Evolutionary conservation across 1,140 invertebrate species (phyloP).

Genomic region (Drosophila sp.): DNA sequence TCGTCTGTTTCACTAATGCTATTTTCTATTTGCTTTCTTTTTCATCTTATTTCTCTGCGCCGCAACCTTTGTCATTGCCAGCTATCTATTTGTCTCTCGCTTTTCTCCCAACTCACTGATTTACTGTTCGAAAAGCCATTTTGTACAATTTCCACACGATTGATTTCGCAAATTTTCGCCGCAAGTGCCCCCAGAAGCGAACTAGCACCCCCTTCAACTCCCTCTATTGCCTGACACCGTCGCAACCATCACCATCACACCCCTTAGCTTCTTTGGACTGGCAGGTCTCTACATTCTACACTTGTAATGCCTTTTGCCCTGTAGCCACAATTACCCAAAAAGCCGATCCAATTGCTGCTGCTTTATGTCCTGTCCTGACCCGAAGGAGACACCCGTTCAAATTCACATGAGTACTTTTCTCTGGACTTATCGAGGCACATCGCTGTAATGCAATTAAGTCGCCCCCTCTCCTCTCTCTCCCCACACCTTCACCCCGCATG

Average conservation of each 20-base stretch:
- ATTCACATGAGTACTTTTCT: conserved; percentile 33
- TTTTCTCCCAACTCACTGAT: conserved; percentile 43
- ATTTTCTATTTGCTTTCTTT: conserved; percentile 33
- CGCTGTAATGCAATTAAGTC: conserved; percentile 78
- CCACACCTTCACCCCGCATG: conserved; percentile 51
- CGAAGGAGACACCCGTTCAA: conserved; percentile 5
- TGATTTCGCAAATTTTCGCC: conserved; percentile 82
- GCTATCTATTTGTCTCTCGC: conserved; percentile 30
- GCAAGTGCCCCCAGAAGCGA: conserved; percentile 59
- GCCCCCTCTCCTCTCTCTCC: no score
- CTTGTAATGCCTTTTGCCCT: conserved; percentile 74
- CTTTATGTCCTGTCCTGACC: neutral
- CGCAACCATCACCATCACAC: conserved; percentile 6
- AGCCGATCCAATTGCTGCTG: conserved; percentile 66
- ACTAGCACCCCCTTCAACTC: conserved; percentile 10
- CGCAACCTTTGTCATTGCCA: conserved; percentile 47
- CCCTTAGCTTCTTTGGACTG: neutral
- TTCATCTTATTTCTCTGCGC: conserved; percentile 28
- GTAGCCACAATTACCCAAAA: conserved; percentile 81
- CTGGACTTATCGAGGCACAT: conserved; percentile 63
- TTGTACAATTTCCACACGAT: conserved; percentile 82
- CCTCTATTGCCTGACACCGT: conserved; percentile 2
- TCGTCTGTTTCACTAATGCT: conserved; percentile 8
- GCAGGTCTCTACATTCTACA: conserved; percentile 65
- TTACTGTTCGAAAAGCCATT: conserved; percentile 77